Percentiles rank a stretch among this genome's conserved stretches.
phyloP scores from a whole-genome alignment of 2,797 vertebrate species.

The Eulemur albifrons region DNA sequence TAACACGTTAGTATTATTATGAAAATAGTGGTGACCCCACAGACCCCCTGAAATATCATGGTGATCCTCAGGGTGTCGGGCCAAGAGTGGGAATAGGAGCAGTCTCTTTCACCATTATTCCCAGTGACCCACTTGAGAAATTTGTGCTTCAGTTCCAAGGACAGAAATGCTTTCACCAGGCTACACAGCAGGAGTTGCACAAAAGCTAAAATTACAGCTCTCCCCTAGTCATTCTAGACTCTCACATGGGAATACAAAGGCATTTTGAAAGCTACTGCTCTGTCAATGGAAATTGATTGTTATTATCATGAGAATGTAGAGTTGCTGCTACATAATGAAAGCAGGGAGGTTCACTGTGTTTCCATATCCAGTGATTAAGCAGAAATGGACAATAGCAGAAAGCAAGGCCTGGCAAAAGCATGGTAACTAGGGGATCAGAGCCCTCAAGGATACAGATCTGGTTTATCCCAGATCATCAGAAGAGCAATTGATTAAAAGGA shows the following conservation, averaged over 20 bases:
- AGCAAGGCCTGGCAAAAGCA: neutral
- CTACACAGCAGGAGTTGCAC: neutral
- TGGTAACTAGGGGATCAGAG: neutral
- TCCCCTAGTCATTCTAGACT: neutral
- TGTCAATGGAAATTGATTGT: slow-evolving; percentile 11
- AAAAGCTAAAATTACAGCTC: neutral
- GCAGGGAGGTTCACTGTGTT: slow-evolving; percentile 10
- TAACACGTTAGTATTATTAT: neutral
- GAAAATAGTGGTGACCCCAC: neutral
- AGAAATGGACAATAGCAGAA: neutral
- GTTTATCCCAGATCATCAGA: neutral
- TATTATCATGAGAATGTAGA: neutral
- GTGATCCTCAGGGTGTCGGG: neutral
- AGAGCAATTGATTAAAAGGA: neutral
- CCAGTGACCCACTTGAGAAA: neutral
- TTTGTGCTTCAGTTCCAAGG: neutral
- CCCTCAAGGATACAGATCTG: neutral
- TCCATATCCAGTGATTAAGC: neutral
- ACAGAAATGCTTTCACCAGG: neutral
- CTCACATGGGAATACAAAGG: neutral
- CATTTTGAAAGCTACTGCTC: neutral
- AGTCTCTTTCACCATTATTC: neutral
- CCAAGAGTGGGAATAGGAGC: neutral
- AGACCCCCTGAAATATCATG: neutral
- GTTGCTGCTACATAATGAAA: neutral